Evolutionary conservation across 2,888 invertebrate species (phyloP).

Genomic region (Aphidoletes aphidimyza): DNA sequence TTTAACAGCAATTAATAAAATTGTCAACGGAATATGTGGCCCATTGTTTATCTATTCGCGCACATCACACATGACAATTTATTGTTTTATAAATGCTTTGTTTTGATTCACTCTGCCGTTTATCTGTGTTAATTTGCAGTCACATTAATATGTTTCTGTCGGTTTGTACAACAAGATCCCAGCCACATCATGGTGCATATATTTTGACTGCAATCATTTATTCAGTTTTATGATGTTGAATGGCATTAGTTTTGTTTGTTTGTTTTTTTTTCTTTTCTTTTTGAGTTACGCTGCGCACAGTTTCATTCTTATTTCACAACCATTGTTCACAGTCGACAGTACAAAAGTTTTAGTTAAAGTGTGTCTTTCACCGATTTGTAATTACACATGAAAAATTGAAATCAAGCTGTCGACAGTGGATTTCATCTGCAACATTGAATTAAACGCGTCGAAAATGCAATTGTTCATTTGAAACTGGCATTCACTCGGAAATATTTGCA

Average conservation of each 20-base stretch:
- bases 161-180: not conserved
- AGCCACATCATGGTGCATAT: conserved; percentile 19
- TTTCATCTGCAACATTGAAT: no score
- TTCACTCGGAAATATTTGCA: no score
- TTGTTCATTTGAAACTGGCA: no score
- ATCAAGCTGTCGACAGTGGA: no score
- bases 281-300: no score
- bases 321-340: no score
- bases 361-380: no score
- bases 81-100: conserved; percentile 45
- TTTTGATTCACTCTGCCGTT: not conserved
- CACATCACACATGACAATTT: conserved; percentile 3
- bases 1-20: conserved; percentile 40
- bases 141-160: conserved; percentile 49
- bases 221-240: no score
- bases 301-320: no score
- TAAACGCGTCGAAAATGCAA: no score
- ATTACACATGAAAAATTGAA: no score
- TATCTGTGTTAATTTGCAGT: conserved; percentile 13
- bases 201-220: not conserved
- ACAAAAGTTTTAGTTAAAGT: no score
- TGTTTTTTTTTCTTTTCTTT: not conserved
- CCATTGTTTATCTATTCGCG: conserved; percentile 51
- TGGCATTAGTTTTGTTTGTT: not conserved
- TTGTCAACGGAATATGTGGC: conserved; percentile 37